A percentile compares a stretch with the other conserved stretches of the same genome.
Evolutionary conservation across 92 coral and sea anemone genomes (phyloP).

Genomic region (Siderastrea radians): DNA sequence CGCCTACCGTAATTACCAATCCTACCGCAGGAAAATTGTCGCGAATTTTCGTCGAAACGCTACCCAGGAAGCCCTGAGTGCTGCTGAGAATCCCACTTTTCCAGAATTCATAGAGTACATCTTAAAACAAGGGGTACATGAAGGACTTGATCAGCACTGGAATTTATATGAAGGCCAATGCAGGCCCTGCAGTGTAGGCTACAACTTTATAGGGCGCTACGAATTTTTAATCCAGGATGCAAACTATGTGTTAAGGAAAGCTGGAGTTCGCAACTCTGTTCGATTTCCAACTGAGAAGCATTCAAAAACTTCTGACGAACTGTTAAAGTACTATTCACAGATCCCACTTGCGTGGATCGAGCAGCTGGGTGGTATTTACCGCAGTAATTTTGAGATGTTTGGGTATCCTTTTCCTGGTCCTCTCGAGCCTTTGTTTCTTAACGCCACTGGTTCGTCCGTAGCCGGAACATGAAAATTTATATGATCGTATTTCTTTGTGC

Average conservation of each 20-base stretch:
- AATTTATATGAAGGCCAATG: not conserved
- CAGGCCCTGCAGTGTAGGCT: slow-evolving; percentile 16
- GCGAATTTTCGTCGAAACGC: slow-evolving; percentile 11
- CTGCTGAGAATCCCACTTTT: not conserved
- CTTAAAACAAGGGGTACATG: slow-evolving; percentile 23
- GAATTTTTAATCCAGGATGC: slow-evolving; percentile 20
- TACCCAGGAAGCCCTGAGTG: not conserved
- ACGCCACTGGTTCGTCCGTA: not conserved
- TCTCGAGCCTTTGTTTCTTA: slow-evolving; percentile 13
- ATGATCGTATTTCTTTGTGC: no score
- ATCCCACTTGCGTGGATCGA: slow-evolving; percentile 10
- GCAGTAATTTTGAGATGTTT: slow-evolving; percentile 31
- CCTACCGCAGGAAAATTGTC: slow-evolving; percentile 6
- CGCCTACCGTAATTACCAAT: not conserved
- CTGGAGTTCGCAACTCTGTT: not conserved
- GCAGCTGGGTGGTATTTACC: slow-evolving; percentile 17
- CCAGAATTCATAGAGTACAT: slow-evolving; percentile 38
- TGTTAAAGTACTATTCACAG: slow-evolving; percentile 23
- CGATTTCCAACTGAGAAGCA: slow-evolving; percentile 1
- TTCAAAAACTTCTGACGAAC: not conserved
- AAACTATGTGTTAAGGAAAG: slow-evolving; percentile 1
- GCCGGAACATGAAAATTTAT: no score
- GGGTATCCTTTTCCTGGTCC: slow-evolving; percentile 35
- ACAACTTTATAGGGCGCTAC: slow-evolving; percentile 30
- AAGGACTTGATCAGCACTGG: slow-evolving; percentile 27